phyloP scores from a whole-genome alignment of 2,113 vertebrate species.

The Stegastes partitus region DNA sequence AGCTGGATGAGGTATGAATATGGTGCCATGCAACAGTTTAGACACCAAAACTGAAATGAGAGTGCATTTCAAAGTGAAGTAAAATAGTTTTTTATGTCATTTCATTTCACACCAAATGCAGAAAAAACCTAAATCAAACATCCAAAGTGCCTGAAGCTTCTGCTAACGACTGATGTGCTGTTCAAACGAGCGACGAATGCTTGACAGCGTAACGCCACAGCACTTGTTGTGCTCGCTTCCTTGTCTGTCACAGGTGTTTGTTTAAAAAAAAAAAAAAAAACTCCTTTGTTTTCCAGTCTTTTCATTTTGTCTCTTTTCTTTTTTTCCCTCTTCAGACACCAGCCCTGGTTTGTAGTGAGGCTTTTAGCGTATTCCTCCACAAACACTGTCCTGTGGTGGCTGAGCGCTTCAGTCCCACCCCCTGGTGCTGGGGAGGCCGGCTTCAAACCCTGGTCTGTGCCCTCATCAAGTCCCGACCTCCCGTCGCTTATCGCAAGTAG shows the following conservation, averaged over 20 bases:
- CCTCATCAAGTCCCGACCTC: constrained; percentile 79
- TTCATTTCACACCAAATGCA: too few species aligned
- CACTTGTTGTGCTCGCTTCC: background rate
- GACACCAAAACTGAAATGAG: too few species aligned
- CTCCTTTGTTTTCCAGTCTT: background rate
- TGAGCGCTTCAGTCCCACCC: constrained; percentile 83
- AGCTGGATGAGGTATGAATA: too few species aligned
- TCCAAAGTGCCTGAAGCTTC: too few species aligned
- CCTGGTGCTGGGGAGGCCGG: constrained; percentile 87
- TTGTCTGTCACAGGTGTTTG: background rate
- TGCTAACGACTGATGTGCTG: too few species aligned
- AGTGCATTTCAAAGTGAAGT: too few species aligned
- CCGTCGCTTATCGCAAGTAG: constrained; percentile 86
- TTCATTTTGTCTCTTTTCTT: background rate
- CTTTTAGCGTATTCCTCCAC: constrained; percentile 78
- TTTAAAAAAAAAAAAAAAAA: rapidly evolving
- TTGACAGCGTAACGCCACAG: too few species aligned
- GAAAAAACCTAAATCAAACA: too few species aligned
- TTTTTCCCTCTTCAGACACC: constrained; percentile 70
- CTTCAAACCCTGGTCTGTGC: constrained; percentile 82
- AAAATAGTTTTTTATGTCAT: too few species aligned
- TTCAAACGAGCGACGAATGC: too few species aligned
- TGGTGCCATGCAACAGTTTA: too few species aligned
- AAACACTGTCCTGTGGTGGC: constrained; percentile 80
- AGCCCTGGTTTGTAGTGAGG: constrained; percentile 73